Base-by-base conservation (phyloP, 2,113 vertebrate genomes). In the Halcyon senegalensis region DNA sequence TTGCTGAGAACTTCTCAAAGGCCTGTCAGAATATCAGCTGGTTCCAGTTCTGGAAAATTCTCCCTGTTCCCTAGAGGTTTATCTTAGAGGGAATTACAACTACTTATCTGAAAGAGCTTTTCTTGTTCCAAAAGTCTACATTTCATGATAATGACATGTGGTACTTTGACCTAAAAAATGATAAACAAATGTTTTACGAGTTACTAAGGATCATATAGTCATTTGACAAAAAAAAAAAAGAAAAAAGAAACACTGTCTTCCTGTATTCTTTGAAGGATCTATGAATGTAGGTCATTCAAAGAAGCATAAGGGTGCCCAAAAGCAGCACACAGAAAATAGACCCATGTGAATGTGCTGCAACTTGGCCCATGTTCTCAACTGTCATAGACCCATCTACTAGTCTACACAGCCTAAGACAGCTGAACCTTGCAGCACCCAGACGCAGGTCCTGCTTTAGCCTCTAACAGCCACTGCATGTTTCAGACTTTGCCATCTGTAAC, bases 41-140 rank as follows among this genome's bases (percentile, higher is more conserved):
- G 25, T 90, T 95, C 59, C 46, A 90, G 83, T 90, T 93, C 79
- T 83, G 83, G 75, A n/a, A 84, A 90, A 94, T 88, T 78, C 83
- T 94, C 20, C 39, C 13, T 76, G 30, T 84, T 90, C 78, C 19
- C 23, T 48, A 30, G 31, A 64, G 68, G 13, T 75, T 95, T 93
- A 68, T 69, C 67, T 92, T 68, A 48, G 48, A 86, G 14, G 23
- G 51, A 93, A 78, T 88, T 92, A 53, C 28, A 92, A 83, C 55
- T 76, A 46, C 85, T 93, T 94, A 90, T 84, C 83, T 70, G 64
- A 68, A 85, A 94, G 58, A 63, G 55, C 33, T 82, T 62, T 87
- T 44, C 63, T 91, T 50, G 19, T 83, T 95, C 82, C 73, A 86
- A 21, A 92, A 95, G 39, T 77, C 91, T 78, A 37, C 28, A 66